These are phyloP conservation scores for Fringilla coelebs DNA, from an alignment of 2,797 vertebrate species.

Conservation along the genomic window DNA sequence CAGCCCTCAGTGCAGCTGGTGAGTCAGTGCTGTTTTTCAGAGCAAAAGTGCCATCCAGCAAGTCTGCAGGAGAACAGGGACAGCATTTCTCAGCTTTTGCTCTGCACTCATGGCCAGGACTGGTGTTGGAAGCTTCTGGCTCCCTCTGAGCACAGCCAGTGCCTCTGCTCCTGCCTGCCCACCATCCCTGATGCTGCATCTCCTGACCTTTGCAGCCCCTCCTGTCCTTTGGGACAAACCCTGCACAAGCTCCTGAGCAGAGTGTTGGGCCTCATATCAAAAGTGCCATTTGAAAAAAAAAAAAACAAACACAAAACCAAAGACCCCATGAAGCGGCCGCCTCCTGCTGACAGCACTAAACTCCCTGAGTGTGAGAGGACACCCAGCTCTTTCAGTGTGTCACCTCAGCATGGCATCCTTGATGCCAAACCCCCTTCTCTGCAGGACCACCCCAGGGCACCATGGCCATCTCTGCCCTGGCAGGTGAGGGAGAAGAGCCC, in stretches of 20 bases:
- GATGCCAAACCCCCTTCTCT: not conserved
- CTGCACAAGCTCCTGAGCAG: not conserved
- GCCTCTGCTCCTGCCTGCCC: not conserved
- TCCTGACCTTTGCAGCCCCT: not conserved
- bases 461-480: rapidly evolving
- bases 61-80: not conserved
- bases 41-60: not conserved
- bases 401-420: rapidly evolving
- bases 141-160: not conserved
- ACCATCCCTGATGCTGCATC: not conserved
- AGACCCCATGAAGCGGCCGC: not conserved
- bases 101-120: not conserved
- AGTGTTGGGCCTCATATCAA: not conserved
- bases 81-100: not conserved
- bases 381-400: not conserved
- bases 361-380: not conserved
- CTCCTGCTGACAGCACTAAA: not conserved
- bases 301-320: not conserved
- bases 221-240: not conserved
- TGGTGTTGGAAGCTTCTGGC: not conserved
- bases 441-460: rapidly evolving
- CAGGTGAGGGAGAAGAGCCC: not conserved
- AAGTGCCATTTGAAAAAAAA: not conserved
- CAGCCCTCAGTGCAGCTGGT: not conserved
- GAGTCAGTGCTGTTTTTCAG: not conserved